Evolutionary conservation across 2,113 vertebrate genomes (phyloP), one percentile per base, ranked within the genome.

Genomic region (Amblyopsis rosae): DNA sequence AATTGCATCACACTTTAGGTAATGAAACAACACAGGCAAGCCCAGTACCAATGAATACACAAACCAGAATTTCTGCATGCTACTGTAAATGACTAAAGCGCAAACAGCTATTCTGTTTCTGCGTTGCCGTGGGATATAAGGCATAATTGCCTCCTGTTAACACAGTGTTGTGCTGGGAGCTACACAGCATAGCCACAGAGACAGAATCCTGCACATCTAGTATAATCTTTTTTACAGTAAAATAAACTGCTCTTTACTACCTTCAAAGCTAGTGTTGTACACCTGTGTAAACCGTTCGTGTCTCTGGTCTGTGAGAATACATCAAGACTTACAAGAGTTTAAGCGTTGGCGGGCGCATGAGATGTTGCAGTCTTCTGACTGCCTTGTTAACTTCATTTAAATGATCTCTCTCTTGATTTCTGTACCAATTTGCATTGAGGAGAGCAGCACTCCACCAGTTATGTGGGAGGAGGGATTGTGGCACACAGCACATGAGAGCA

Each of bases 51-150:
- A 69, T 12, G 59, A 46, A 75, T 64, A 81, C 4, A 56, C 50
- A 35, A 77, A 82, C 75, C 75, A 65, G 74, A 65, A 63, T 74
- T 73, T 72, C 81, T 65, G 70, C 68, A 60, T 12, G 8, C n/a
- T 63, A 60, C 57, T 26, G 26, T 41, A 41, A 41, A 12, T 57
- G 65, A 67, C 17, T 59, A 33, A 17, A 19, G 9, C 50, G 32
- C 69, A 33, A 45, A 57, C 17, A 58, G 15, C 16, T 46, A 46
- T n/a, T 26, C 1, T 26, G 26, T 32, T 41, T 41, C 35, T 41
- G 54, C n/a, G n/a, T 65, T 17, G 55, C 47, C 10, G 49, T 35
- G 49, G 51, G 59, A 69, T 57, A 57, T 57, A 55, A 12, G 12
- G 17, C 51, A 11, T 69, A 5, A 49, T 7, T 19, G 12, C 19